Conservation (phyloP, 2,888 invertebrate species). For the Yponomeuta cagnagella region DNA sequence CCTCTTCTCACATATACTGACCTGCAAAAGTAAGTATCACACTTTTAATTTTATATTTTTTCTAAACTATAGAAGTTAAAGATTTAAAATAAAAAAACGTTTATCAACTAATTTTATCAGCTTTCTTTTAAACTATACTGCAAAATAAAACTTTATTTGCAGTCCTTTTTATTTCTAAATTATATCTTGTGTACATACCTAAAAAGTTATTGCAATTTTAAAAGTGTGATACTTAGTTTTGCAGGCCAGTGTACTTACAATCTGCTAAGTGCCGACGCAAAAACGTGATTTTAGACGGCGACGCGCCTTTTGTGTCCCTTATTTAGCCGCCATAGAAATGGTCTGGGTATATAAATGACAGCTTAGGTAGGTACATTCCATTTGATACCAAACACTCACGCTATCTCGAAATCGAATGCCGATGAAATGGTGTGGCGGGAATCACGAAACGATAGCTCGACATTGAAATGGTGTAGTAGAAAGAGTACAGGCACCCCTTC, state of each 20-base stretch:
- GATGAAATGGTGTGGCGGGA: neutral
- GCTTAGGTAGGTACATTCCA: neutral
- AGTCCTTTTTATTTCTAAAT: too few relatives aligned
- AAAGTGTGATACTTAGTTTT: too few relatives aligned
- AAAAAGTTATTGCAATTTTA: too few relatives aligned
- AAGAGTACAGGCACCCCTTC: neutral
- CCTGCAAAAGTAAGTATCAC: too few relatives aligned
- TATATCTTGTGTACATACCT: too few relatives aligned
- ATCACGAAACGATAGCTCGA: neutral
- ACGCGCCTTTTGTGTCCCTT: neutral
- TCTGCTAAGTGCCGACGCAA: neutral
- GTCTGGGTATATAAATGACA: neutral
- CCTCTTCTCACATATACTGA: neutral
- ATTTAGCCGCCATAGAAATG: neutral
- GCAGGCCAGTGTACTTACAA: neutral
- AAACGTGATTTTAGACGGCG: neutral
- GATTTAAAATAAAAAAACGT: too few relatives aligned
- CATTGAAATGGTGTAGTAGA: neutral
- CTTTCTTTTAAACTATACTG: too few relatives aligned
- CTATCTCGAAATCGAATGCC: slow-evolving; percentile 2
- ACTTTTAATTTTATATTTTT: too few relatives aligned
- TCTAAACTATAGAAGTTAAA: too few relatives aligned
- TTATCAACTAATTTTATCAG: too few relatives aligned
- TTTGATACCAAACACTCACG: neutral
- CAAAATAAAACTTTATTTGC: too few relatives aligned